A percentile compares a stretch with the other conserved stretches of the same genome.
Evolutionary conservation across 2,888 invertebrate species (phyloP).

Genomic region (Brachylomia viminalis): DNA sequence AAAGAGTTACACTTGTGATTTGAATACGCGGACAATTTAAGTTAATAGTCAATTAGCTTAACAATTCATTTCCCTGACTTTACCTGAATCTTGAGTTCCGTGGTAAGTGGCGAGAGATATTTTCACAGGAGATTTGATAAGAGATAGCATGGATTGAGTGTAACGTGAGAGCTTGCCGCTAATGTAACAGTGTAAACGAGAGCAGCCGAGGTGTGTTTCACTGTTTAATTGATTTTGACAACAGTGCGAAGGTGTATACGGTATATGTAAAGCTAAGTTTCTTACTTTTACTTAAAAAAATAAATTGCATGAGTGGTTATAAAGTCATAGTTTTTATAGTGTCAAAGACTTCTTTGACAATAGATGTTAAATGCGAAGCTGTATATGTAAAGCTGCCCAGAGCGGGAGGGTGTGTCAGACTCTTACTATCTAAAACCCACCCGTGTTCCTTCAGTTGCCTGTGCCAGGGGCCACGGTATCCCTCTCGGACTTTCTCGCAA

Average conservation of each 20-base stretch:
- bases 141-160: constrained; percentile 37
- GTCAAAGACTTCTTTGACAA: too few relatives aligned
- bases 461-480: too few relatives aligned
- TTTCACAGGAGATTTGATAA: constrained; percentile 58
- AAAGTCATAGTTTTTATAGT: too few relatives aligned
- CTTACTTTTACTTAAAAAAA: too few relatives aligned
- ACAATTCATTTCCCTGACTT: neutral
- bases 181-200: constrained; percentile 40
- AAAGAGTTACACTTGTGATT: neutral
- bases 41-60: neutral
- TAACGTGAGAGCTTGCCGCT: constrained; percentile 53
- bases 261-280: neutral
- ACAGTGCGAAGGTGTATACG: constrained; percentile 19
- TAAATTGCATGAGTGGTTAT: too few relatives aligned
- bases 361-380: too few relatives aligned
- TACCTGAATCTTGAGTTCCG: neutral
- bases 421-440: too few relatives aligned
- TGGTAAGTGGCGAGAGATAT: constrained; percentile 39
- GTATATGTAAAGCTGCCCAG: too few relatives aligned
- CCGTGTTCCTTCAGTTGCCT: too few relatives aligned
- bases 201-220: constrained; percentile 23
- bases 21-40: neutral
- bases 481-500: too few relatives aligned
- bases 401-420: too few relatives aligned
- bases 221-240: constrained; percentile 48